These are phyloP conservation scores for Anarsia innoxiella DNA, from an alignment of 2,888 invertebrate genomes.

Conservation along the genomic window DNA sequence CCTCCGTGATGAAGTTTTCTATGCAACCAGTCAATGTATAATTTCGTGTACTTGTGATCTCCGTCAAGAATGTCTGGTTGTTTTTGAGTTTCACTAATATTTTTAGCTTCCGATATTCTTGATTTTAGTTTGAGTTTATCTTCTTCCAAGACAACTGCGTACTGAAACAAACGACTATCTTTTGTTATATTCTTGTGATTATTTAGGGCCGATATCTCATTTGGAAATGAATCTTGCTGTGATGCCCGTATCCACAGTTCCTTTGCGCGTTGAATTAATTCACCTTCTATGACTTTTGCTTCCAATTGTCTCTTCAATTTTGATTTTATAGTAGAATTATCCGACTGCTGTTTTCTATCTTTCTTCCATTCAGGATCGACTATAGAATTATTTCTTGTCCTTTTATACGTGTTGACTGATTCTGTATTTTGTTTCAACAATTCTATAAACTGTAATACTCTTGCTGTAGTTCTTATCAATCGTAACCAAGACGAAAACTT, in stretches of 20 bases:
- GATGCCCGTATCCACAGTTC: not conserved
- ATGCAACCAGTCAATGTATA: conserved; percentile 9
- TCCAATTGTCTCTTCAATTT: no score
- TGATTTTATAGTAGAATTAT: no score
- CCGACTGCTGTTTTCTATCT: not conserved
- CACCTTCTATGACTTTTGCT: not conserved
- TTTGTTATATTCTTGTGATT: not conserved
- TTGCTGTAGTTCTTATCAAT: conserved; percentile 5
- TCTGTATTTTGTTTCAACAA: not conserved
- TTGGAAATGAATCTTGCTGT: not conserved
- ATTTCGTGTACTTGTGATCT: not conserved
- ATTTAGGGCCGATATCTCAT: not conserved
- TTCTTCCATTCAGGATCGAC: not conserved
- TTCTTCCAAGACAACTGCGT: not conserved
- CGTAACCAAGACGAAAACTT: conserved; percentile 5
- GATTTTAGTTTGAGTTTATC: conserved; percentile 2
- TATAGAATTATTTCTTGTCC: not conserved
- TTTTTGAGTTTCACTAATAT: not conserved
- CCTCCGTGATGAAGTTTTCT: conserved; percentile 5
- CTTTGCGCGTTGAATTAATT: not conserved
- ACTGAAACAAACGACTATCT: not conserved
- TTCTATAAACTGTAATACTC: conserved; percentile 6
- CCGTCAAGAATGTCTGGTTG: conserved; percentile 10
- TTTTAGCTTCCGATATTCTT: not conserved
- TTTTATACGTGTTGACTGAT: not conserved